Percentiles rank a stretch among this genome's conserved stretches.
Conservation (phyloP, 2,888 invertebrate genomes). For the Rhodophaea formosa region DNA sequence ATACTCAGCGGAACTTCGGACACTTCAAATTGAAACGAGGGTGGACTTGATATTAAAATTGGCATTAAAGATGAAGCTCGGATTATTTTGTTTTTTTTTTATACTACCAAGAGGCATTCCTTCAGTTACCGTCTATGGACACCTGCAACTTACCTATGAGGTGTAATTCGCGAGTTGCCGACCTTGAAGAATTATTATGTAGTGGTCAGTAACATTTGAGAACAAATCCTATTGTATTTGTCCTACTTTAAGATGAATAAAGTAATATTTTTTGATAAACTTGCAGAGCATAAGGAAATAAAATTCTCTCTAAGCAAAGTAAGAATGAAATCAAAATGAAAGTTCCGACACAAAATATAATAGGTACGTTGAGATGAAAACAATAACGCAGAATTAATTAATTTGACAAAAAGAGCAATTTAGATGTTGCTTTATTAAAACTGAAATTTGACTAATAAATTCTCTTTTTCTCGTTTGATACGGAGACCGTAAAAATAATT, state of each 20-base stretch:
- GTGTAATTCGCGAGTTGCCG: too few species aligned
- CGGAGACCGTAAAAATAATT: conserved; percentile 12
- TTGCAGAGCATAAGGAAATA: neutral
- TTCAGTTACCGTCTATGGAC: too few species aligned
- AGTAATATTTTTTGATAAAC: too few species aligned
- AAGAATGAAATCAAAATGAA: neutral
- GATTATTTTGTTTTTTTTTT: too few species aligned
- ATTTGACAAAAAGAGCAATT: conserved; percentile 1
- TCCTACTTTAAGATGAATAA: too few species aligned
- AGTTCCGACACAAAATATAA: neutral
- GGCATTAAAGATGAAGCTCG: too few species aligned
- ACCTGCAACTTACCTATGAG: too few species aligned
- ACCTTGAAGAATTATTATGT: too few species aligned
- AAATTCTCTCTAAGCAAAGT: neutral
- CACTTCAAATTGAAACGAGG: neutral
- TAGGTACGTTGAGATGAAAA: neutral
- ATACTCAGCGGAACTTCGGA: conserved; percentile 2
- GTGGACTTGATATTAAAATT: too few species aligned
- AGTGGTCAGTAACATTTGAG: too few species aligned
- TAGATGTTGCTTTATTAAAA: neutral
- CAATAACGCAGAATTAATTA: neutral
- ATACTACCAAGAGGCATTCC: too few species aligned
- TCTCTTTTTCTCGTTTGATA: neutral
- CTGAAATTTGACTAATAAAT: conserved; percentile 9
- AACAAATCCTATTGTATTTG: too few species aligned